Evolutionary conservation across 1,140 invertebrate species (phyloP).

Genomic region (Pentalonia nigronervosa): DNA sequence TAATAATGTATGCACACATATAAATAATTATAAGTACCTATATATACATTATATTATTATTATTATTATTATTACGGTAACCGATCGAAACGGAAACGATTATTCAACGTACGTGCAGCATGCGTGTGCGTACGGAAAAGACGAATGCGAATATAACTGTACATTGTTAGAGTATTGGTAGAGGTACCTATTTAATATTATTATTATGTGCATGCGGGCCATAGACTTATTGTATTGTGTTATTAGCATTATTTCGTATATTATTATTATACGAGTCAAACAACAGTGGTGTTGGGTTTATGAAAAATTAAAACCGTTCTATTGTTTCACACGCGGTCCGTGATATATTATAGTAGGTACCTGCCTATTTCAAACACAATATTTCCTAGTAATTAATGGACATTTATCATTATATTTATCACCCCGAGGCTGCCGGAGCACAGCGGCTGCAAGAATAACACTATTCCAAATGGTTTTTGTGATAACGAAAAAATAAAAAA

Average conservation of each 20-base stretch:
- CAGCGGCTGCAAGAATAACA: neutral
- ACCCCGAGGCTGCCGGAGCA: neutral
- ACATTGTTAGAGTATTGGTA: neutral
- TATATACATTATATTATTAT: neutral
- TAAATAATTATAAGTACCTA: neutral
- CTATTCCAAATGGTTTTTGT: neutral
- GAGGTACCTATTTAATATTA: neutral
- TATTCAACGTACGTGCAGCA: neutral
- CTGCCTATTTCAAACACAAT: neutral
- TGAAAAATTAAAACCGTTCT: neutral
- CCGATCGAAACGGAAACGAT: constrained; percentile 29
- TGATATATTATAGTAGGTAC: neutral
- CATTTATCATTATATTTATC: neutral
- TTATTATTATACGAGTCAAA: neutral
- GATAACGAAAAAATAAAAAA: neutral
- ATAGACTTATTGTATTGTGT: neutral
- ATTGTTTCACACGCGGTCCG: neutral
- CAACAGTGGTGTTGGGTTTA: neutral
- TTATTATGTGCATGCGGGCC: neutral
- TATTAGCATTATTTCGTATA: neutral
- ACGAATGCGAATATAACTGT: constrained; percentile 37
- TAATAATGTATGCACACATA: neutral
- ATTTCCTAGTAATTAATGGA: neutral
- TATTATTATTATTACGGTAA: neutral
- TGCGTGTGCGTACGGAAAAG: constrained; percentile 7